Conservation (phyloP, 2,888 invertebrate species). For the Leptinotarsa rubiginosa region DNA sequence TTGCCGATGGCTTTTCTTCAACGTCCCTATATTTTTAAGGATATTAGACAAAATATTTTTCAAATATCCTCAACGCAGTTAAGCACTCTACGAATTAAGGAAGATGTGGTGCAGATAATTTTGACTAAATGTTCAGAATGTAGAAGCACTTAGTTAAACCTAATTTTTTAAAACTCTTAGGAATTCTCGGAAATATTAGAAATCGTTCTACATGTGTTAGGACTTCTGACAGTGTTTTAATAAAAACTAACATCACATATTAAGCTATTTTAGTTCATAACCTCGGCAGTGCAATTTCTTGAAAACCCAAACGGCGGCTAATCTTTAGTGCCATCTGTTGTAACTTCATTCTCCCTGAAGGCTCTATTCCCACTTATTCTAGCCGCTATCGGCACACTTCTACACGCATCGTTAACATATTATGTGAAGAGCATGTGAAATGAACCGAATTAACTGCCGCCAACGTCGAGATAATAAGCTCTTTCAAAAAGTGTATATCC, state of each 20-base stretch:
- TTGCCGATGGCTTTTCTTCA: too few species aligned
- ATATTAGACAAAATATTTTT: too few species aligned
- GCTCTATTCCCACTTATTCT: conserved; percentile 53
- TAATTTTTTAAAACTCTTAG: too few species aligned
- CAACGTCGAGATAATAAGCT: conserved; percentile 37
- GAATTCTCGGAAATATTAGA: not conserved
- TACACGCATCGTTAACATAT: conserved; percentile 59
- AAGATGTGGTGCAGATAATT: too few species aligned
- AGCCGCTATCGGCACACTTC: conserved; percentile 53
- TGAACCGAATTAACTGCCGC: conserved; percentile 54
- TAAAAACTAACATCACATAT: conserved; percentile 35
- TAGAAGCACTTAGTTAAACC: too few species aligned
- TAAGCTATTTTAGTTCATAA: conserved; percentile 41
- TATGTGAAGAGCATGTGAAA: conserved; percentile 59
- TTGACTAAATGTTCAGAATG: too few species aligned
- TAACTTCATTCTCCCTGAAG: conserved; percentile 48
- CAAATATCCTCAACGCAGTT: too few species aligned
- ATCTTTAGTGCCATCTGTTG: conserved; percentile 56
- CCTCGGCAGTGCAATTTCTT: conserved; percentile 48
- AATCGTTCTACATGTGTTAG: not conserved
- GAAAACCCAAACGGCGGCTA: conserved; percentile 49
- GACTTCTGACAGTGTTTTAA: not conserved
- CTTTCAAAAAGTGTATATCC: conserved; percentile 20
- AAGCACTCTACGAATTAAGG: too few species aligned
- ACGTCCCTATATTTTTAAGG: too few species aligned